Evolutionary conservation across 1,140 invertebrate species (phyloP), one percentile per base, ranked within the genome.

Genomic region (Matsumurasca onukii): DNA sequence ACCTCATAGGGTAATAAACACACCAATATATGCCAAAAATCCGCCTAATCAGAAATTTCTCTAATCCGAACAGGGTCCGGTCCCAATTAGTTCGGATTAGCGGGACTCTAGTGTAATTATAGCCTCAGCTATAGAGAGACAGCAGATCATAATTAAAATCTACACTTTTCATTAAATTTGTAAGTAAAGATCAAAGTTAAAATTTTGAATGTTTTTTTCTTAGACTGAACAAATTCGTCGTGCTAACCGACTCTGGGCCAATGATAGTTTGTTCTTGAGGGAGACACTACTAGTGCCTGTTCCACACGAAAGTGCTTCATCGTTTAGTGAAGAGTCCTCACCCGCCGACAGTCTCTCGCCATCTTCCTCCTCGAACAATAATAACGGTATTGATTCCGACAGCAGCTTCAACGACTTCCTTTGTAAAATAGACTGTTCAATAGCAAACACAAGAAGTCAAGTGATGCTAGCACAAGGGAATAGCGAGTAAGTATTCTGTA

Each of bases 201-300:
- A n/a, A n/a, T n/a, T n/a, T n/a, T n/a, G n/a, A n/a, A 29, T 24
- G 70, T 75, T 75, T 74, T 76, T 70, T 70, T 84, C 85, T 49
- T 79, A 95, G 93, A 95, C 92, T 77, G 93, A 95, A 81, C 91
- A 94, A 81, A 93, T 97, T 77, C 85, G 93, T 75, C 84, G 93
- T 76, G 88, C 87, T 34, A 97, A 96, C 78, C 87, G 91, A 74
- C 81, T 97, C 70, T 97, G 92, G 84, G 91, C 92, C 15, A 88
- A 90, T 48, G 93, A 97, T 78, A 95, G 92, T 83, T 85, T 96
- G 27, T 74, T 77, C 55, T 63, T 75, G 1, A 66, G 72, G 24
- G 69, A 75, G 66, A 72, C 63, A 63, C 59, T 76, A 13, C 49
- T 76, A 3, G 74, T 76, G 31, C 75, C 76, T 20, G 71, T 72